Percentiles rank a stretch among this genome's conserved stretches.
Evolutionary conservation across 1,140 invertebrate species (phyloP).

Genomic region (Zaprionus camerounensis): DNA sequence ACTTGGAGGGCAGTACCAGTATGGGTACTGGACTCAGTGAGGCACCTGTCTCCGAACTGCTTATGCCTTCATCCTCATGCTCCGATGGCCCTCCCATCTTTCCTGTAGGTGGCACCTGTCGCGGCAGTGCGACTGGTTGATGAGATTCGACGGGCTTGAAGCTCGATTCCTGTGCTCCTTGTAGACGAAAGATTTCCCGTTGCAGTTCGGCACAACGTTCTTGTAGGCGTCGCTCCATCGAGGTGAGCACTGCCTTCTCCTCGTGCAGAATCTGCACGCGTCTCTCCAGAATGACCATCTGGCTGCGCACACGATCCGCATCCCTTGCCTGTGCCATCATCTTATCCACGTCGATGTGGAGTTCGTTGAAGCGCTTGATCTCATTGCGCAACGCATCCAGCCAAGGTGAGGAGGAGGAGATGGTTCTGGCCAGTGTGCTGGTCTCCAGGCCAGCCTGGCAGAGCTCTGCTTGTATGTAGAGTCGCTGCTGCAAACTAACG

Average conservation of each 20-base stretch:
- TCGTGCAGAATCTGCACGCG: slow-evolving; percentile 91
- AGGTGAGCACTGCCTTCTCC: slow-evolving; percentile 90
- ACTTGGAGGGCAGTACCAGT: slow-evolving; percentile 72
- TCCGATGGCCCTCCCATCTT: slow-evolving; percentile 85
- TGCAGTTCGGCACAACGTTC: slow-evolving; percentile 90
- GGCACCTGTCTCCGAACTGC: slow-evolving; percentile 89
- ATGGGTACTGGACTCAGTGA: slow-evolving; percentile 88
- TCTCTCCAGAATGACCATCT: slow-evolving; percentile 88
- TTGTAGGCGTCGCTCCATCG: slow-evolving; percentile 91
- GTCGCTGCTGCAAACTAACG: slow-evolving; percentile 89
- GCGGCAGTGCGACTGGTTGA: slow-evolving; percentile 74
- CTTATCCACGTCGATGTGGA: slow-evolving; percentile 89
- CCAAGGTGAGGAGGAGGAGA: slow-evolving; percentile 85
- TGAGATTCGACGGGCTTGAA: slow-evolving; percentile 80
- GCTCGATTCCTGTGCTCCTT: slow-evolving; percentile 73
- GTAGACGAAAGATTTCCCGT: slow-evolving; percentile 85
- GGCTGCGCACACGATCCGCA: slow-evolving; percentile 84
- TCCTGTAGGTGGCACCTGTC: slow-evolving; percentile 67
- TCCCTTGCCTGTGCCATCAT: slow-evolving; percentile 79
- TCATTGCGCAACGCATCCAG: slow-evolving; percentile 87
- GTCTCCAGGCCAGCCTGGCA: slow-evolving; percentile 93
- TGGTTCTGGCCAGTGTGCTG: slow-evolving; percentile 87
- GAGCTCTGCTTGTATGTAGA: slow-evolving; percentile 96
- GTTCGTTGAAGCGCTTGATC: slow-evolving; percentile 89
- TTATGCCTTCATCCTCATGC: slow-evolving; percentile 93